These are phyloP conservation scores for Dolomedes plantarius DNA, from an alignment of 2,888 invertebrate genomes.

Conservation along the genomic window DNA sequence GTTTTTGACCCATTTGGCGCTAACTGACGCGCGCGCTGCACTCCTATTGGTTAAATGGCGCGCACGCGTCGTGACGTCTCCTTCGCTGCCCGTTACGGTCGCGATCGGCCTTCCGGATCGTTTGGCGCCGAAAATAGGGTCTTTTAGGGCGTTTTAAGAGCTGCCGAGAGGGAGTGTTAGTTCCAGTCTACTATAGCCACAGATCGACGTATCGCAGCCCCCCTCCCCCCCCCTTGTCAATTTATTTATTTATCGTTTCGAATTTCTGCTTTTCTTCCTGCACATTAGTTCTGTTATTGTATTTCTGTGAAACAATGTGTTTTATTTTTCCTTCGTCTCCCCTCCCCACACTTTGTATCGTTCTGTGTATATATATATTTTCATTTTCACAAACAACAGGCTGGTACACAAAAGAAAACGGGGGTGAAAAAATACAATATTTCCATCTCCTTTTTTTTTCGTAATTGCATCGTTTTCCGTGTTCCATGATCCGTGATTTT, in stretches of 20 bases:
- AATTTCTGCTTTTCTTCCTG: constrained; percentile 6
- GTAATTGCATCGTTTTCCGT: not conserved
- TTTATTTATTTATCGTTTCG: constrained; percentile 62
- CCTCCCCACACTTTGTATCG: not conserved
- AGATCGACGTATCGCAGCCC: constrained; percentile 61
- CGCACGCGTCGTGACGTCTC: constrained; percentile 67
- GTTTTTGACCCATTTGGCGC: constrained; percentile 69
- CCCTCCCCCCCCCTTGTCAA: constrained; percentile 26
- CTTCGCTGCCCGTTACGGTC: constrained; percentile 64
- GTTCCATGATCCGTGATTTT: constrained; percentile 8
- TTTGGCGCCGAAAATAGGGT: constrained; percentile 66
- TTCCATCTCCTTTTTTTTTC: too few species aligned
- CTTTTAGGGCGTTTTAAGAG: constrained; percentile 71
- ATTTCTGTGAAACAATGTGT: constrained; percentile 36
- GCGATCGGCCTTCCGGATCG: constrained; percentile 69
- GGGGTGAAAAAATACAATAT: not conserved
- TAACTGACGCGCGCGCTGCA: constrained; percentile 68
- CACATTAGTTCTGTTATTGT: constrained; percentile 35
- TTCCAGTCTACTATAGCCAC: constrained; percentile 63
- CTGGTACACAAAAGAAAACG: constrained; percentile 17
- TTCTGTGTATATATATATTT: constrained; percentile 9
- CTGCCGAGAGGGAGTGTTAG: constrained; percentile 59
- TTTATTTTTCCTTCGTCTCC: constrained; percentile 17
- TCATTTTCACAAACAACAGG: constrained; percentile 60
- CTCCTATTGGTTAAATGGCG: constrained; percentile 69